Evolutionary conservation across 2,888 invertebrate species (phyloP), one percentile per base, ranked within the genome.

Genomic region (Meta bourneti): DNA sequence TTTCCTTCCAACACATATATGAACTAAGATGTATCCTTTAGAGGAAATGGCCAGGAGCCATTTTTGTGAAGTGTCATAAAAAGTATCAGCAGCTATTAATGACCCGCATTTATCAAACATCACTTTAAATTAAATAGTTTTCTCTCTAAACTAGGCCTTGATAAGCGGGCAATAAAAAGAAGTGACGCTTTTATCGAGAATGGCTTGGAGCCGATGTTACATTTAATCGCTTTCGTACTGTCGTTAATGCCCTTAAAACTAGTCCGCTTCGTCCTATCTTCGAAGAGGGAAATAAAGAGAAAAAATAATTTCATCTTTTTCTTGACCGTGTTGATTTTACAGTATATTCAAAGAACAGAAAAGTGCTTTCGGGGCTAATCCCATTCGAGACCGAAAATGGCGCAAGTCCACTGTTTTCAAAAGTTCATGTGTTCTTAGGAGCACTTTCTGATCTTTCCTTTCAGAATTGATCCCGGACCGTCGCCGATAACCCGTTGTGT

Each of bases 271-370:
- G 34, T 86, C 51, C 77, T 91, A 91, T 86, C 90, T 86, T 71
- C 70, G 77, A 77, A 16, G 86, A 78, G 82, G 75, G 75, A 86
- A 86, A 86, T 54, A 54, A 49, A 16, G n/a, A 71, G n/a, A 69
- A 89, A 89, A 83, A 72, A 69, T 52, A 34, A 48, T 16, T 79
- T 83, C 75, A 48, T 20, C 51, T 34, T 75, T 54, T 75, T 81
- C 84, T 20, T 81, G 49, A 51, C 70, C 13, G 70, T 49, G 52
- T 78, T 82, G 81, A 91, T 91, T 91, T 86, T 91, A 91, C 90
- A 91, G 77, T 86, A 70, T 77, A 91, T 91, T 91, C 90, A 86
- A 52, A 81, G 79, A 91, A 82, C 80, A 83, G 79, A 80, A 85
- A 34, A 79, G 74, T 84, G 54, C 84, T 86, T 70, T 81, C 74